Percentiles rank a stretch among this genome's conserved stretches.
Conservation (phyloP, 2,113 vertebrate species). For the Zootoca vivipara region DNA sequence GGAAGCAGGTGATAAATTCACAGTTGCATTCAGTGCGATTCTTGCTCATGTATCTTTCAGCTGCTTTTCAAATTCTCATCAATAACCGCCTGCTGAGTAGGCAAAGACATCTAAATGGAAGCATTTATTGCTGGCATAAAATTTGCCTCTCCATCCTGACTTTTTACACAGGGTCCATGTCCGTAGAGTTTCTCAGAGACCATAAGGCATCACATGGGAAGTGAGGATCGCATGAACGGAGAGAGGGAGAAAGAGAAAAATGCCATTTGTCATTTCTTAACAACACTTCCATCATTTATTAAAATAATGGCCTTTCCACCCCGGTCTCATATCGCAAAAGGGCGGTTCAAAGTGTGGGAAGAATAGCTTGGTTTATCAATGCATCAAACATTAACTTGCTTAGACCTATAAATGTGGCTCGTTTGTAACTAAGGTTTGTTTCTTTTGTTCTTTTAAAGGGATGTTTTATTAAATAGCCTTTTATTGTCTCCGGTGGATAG, state of each 20-base stretch:
- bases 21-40: neutral
- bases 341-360: constrained; percentile 1
- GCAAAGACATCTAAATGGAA: neutral
- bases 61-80: neutral
- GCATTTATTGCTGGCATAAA: neutral
- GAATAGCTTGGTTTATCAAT: neutral
- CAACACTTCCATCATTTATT: neutral
- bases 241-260: neutral
- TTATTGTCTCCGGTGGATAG: neutral
- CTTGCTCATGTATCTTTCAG: neutral
- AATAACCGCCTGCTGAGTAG: neutral
- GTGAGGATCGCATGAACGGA: neutral
- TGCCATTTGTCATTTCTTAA: constrained; percentile 22
- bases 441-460: neutral
- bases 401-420: neutral
- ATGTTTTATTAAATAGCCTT: neutral
- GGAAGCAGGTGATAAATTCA: neutral
- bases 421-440: neutral
- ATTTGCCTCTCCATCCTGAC: neutral
- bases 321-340: neutral
- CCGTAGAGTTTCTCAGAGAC: neutral
- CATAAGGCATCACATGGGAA: neutral
- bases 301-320: neutral
- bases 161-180: neutral
- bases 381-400: constrained; percentile 6